These are phyloP conservation scores for Ptilodon capucinus DNA, from an alignment of 2,888 invertebrate species.

Conservation along the genomic window DNA sequence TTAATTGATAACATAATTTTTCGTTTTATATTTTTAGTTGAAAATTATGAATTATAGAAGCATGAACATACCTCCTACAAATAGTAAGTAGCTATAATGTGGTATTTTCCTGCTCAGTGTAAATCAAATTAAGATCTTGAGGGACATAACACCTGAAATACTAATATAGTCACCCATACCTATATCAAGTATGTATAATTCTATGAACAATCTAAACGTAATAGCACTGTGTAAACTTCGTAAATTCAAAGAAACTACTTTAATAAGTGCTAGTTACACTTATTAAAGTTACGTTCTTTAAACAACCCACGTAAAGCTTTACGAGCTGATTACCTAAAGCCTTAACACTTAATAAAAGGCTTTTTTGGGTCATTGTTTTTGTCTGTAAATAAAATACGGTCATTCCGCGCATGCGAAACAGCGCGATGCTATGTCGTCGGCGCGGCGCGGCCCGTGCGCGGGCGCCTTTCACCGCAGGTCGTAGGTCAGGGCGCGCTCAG, in stretches of 20 bases:
- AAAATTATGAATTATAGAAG: too few relatives aligned
- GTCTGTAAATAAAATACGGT: constrained; percentile 58
- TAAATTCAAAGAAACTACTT: too few relatives aligned
- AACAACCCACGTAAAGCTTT: background rate
- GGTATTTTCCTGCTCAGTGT: too few relatives aligned
- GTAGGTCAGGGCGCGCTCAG: constrained; percentile 82
- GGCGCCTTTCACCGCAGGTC: constrained; percentile 81
- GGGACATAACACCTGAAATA: too few relatives aligned
- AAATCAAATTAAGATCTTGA: too few relatives aligned
- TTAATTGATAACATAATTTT: background rate
- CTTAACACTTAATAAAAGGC: background rate
- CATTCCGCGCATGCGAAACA: constrained; percentile 56
- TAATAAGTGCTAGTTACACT: background rate
- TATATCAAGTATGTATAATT: too few relatives aligned
- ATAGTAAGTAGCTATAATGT: too few relatives aligned
- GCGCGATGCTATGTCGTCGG: constrained; percentile 68
- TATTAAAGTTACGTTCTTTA: background rate
- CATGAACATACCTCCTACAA: too few relatives aligned
- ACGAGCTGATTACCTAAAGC: background rate
- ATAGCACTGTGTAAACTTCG: too few relatives aligned
- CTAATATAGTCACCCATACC: too few relatives aligned
- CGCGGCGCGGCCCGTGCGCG: constrained; percentile 52
- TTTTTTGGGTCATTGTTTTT: constrained; percentile 45
- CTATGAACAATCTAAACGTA: too few relatives aligned
- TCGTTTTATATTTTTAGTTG: too few relatives aligned